These are phyloP conservation scores for Ptychadena robeensis DNA, from an alignment of 2,797 vertebrate genomes.

Conservation along the genomic window DNA sequence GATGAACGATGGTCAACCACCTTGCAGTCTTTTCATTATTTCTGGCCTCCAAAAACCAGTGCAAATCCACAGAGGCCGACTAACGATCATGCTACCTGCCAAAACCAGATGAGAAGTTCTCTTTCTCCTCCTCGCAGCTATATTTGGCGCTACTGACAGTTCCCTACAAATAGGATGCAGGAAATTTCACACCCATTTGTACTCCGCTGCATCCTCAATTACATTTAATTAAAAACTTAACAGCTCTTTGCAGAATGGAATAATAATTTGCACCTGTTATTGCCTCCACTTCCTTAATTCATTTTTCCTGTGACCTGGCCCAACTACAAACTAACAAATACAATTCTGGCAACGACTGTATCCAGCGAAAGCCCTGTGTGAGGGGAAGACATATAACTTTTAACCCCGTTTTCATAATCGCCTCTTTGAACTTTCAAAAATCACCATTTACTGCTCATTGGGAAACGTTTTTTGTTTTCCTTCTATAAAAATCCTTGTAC, in stretches of 20 bases:
- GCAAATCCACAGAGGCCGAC: constrained; percentile 27
- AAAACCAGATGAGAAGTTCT: constrained; percentile 11
- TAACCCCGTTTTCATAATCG: background rate
- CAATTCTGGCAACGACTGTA: no score
- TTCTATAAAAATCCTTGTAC: no score
- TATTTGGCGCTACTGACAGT: constrained; percentile 25
- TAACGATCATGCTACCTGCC: constrained; percentile 45
- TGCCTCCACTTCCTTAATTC: constrained; percentile 4
- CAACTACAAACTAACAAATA: background rate
- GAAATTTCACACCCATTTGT: constrained; percentile 40
- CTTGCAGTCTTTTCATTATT: constrained; percentile 25
- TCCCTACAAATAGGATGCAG: constrained; percentile 36
- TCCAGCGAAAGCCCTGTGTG: background rate
- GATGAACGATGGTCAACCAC: constrained; percentile 1
- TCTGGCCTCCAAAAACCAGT: constrained; percentile 10
- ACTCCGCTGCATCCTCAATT: constrained; percentile 37
- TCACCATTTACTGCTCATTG: background rate
- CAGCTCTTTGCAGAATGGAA: constrained; percentile 37
- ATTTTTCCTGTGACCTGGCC: background rate
- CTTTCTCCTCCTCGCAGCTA: constrained; percentile 17
- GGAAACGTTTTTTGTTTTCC: no score
- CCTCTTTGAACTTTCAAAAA: background rate
- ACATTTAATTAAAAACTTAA: constrained; percentile 49
- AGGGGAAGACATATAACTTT: background rate
- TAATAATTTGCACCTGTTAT: constrained; percentile 42